Evolutionary conservation across 1,140 invertebrate species (phyloP), one percentile per base, ranked within the genome.

Genomic region (Eumeta japonica): DNA sequence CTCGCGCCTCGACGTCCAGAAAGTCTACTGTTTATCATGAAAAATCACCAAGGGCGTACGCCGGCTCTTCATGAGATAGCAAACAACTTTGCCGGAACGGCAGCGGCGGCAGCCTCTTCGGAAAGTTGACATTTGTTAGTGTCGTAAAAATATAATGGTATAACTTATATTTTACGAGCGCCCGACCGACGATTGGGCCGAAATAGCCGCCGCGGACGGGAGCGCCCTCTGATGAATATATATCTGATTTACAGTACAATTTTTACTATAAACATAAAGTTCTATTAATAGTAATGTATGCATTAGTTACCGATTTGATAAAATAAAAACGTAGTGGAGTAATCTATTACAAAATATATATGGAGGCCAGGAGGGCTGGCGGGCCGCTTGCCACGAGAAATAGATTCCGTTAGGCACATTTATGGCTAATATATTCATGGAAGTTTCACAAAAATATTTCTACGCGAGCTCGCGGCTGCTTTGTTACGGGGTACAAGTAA

Each of bases 371-470:
- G 10, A 10, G 13, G 13, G 28, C 28, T 5, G 28, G 5, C 4
- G 10, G 35, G 28, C 29, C 40, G 43, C 35, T 52, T 52, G 51
- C 54, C 45, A 59, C 54, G 50, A 50, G 54, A 57, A 58, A 63
- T 67, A 68, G 59, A 63, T 72, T 68, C 55, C 62, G 62, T 66
- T 67, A 72, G 59, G 60, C 64, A 68, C 67, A 65, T 67, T 68
- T 68, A 72, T 72, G 59, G 64, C 67, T 72, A 72, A 72, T 68
- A 68, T 72, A 72, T 72, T 72, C 67, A 72, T 72, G 64, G 64
- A 72, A 67, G 44, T 65, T 66, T 63, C 59, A 56, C 61, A 64
- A 72, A 67, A 72, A 72, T 72, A 66, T 68, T 58, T 64, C 53
- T 42, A 55, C 58, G 57, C 52, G 44, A 45, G 52, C 47, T 58